These are phyloP conservation scores for Drosophila nannoptera DNA, from an alignment of 1,140 invertebrate species.

Conservation along the genomic window DNA sequence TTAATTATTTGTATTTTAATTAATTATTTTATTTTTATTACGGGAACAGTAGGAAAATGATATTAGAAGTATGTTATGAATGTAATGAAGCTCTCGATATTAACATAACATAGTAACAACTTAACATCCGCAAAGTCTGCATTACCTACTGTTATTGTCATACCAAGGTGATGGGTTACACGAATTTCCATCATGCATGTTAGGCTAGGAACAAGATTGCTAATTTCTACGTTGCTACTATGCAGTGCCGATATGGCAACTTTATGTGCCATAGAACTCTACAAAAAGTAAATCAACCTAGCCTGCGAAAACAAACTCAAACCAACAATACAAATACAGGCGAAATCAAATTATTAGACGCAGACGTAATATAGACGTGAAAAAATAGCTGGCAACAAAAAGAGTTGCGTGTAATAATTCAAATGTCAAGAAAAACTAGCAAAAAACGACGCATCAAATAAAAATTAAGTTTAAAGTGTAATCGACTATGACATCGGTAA, in stretches of 20 bases:
- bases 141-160: neutral
- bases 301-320: conserved; percentile 55
- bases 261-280: conserved; percentile 41
- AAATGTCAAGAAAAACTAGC: conserved; percentile 50
- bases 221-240: conserved; percentile 7
- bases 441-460: conserved; percentile 35
- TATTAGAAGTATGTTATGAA: neutral
- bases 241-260: conserved; percentile 35
- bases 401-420: conserved; percentile 35
- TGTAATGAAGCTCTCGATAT: no score
- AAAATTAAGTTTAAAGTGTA: conserved; percentile 39
- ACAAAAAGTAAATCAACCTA: conserved; percentile 48
- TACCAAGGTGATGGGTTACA: neutral
- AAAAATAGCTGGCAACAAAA: conserved; percentile 59
- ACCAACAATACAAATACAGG: conserved; percentile 56
- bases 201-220: neutral
- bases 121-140: no score
- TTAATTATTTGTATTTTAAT: neutral
- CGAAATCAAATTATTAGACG: conserved; percentile 42
- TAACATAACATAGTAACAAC: no score
- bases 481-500: conserved; percentile 59
- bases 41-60: no score
- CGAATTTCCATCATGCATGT: neutral
- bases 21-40: no score
- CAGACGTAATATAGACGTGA: conserved; percentile 52